Conservation (phyloP, 2,888 invertebrate genomes). For the Standfussiana lucernea region DNA sequence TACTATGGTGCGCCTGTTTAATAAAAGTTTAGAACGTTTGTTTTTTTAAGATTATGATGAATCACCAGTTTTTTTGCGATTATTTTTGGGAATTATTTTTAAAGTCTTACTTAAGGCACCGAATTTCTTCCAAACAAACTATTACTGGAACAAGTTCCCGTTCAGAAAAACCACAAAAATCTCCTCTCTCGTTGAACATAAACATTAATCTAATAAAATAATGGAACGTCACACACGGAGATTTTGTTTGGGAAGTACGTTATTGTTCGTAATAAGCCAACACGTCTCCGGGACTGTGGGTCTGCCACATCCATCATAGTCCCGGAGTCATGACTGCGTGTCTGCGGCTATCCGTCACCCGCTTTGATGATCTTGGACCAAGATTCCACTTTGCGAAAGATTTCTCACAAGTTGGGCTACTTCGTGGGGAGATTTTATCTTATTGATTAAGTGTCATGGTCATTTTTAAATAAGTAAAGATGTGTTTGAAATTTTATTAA, state of each 20-base stretch:
- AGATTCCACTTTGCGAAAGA: conserved; percentile 43
- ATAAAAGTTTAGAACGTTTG: background rate
- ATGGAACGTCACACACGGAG: conserved; percentile 84
- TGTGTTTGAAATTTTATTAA: background rate
- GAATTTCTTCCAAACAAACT: background rate
- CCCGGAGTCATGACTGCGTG: conserved; percentile 76
- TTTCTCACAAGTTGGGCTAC: conserved; percentile 32
- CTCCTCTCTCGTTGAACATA: conserved; percentile 66
- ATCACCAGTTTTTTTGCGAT: background rate
- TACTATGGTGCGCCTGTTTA: background rate
- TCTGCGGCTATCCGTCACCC: conserved; percentile 79
- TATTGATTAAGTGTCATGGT: background rate
- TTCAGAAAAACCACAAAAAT: conserved; percentile 59
- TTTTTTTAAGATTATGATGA: background rate
- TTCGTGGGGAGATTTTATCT: background rate
- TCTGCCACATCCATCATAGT: conserved; percentile 83
- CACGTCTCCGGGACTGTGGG: conserved; percentile 76
- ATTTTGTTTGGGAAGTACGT: conserved; percentile 82
- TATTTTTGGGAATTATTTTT: background rate
- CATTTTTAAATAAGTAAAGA: background rate
- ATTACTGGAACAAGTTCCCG: conserved; percentile 15
- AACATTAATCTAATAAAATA: conserved; percentile 88
- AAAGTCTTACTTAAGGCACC: background rate
- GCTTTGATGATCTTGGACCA: conserved; percentile 58
- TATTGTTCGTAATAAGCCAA: conserved; percentile 87